Evolutionary conservation across 2,888 invertebrate species (phyloP).

Genomic region (Lycia hirtaria): DNA sequence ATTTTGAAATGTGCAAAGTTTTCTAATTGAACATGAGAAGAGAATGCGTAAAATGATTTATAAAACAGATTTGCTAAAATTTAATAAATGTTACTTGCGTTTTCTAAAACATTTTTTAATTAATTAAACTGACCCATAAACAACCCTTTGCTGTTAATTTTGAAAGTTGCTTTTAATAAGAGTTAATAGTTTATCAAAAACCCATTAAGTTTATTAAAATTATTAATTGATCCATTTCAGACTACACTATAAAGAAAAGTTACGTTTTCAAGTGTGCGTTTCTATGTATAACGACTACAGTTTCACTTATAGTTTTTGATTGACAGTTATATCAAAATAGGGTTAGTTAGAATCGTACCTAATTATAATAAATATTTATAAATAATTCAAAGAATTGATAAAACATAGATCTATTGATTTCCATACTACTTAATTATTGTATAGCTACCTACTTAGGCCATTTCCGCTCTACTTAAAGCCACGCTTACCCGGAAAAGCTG

Average conservation of each 20-base stretch:
- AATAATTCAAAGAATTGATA: too few relatives aligned
- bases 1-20: neutral
- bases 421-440: too few relatives aligned
- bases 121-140: neutral
- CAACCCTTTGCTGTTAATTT: neutral
- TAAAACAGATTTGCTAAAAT: slow-evolving; percentile 8
- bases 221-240: neutral
- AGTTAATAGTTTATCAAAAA: slow-evolving; percentile 4
- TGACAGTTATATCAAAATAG: too few relatives aligned
- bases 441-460: too few relatives aligned
- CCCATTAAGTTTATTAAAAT: slow-evolving; percentile 7
- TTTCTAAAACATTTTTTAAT: slow-evolving; percentile 15
- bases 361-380: too few relatives aligned
- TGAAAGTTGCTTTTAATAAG: neutral
- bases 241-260: neutral
- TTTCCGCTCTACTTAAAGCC: too few relatives aligned
- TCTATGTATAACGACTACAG: too few relatives aligned
- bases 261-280: too few relatives aligned
- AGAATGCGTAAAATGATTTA: neutral
- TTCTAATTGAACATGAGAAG: neutral
- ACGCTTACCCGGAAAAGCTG: too few relatives aligned
- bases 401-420: too few relatives aligned
- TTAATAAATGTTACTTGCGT: slow-evolving; percentile 22
- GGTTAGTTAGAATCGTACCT: too few relatives aligned
- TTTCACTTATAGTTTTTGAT: too few relatives aligned